Conservation (phyloP, 1,140 invertebrate genomes). For the Diprion similis region DNA sequence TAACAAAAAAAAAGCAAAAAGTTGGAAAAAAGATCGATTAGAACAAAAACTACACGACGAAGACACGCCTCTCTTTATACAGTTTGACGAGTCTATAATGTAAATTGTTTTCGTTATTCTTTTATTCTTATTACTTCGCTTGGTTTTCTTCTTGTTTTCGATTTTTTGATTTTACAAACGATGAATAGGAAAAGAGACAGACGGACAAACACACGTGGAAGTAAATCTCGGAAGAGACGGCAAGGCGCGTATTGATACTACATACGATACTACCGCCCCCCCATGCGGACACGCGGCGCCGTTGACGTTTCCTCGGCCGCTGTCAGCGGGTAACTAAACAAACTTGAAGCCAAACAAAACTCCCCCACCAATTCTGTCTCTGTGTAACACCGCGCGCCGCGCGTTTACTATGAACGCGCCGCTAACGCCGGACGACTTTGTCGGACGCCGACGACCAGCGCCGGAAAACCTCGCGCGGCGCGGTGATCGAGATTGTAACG, state of each 20-base stretch:
- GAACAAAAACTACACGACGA: no score
- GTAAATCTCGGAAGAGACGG: background rate
- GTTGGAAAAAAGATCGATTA: no score
- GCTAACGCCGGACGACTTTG: slow-evolving; percentile 21
- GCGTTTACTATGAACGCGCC: background rate
- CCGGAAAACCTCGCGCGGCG: slow-evolving; percentile 39
- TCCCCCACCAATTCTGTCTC: slow-evolving; percentile 30
- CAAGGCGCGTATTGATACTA: no score
- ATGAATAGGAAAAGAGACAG: background rate
- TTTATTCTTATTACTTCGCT: no score
- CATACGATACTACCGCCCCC: no score
- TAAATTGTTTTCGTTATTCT: no score
- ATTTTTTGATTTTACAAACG: background rate
- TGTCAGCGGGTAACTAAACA: slow-evolving; percentile 62
- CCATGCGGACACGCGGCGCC: no score
- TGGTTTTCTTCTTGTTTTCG: no score
- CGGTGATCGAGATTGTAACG: background rate
- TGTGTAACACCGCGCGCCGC: slow-evolving; percentile 12
- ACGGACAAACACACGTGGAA: background rate
- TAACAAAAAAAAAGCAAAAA: no score
- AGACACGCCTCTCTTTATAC: no score
- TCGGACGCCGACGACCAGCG: slow-evolving; percentile 51
- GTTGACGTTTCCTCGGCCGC: slow-evolving; percentile 44
- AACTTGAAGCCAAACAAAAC: slow-evolving; percentile 35
- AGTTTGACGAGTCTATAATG: no score